Base-by-base conservation (phyloP, 2,797 vertebrate genomes). In the Spheniscus humboldti region DNA sequence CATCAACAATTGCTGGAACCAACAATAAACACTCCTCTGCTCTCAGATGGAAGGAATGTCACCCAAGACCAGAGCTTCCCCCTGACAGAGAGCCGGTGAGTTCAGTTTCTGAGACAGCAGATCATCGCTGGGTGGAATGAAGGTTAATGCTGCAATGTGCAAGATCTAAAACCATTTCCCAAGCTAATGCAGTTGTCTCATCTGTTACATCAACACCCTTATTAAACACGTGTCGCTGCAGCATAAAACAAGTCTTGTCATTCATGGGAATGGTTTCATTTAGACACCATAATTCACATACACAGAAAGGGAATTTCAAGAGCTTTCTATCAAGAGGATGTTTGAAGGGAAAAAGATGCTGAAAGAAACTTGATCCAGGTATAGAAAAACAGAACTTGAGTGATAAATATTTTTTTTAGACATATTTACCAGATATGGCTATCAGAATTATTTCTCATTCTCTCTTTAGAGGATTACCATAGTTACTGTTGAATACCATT, bases 61-160 rank as follows among this genome's bases (percentile, higher is more conserved):
- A 80, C 60, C 66, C 88, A 76, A 39, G 67, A 97, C 9, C 87
- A 48, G 39, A 93, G 53, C 33, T 18, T 90, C 13, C 31, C 37
- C 39, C 27, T 11, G 37, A 3, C 97, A 13, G 97, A 97, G 68
- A 97, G 47, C 80, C 97, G 98, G 98, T 98, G 90, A 94, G 98
- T 98, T 85, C 66, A 8, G 7, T 23, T 56, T 41, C 80, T 77
- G 68, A 53, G 47, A 48, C 37, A 39, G 64, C 76, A 77, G 48
- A 8, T 59, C 24, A 17, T 28, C 1, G 0, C 59, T n/a, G 77
- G 52, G 16, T 66, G 60, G 39, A 64, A 55, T 13, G 35, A 37
- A 41, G 55, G 23, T 86, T 24, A n/a, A 72, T 60, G 24, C 52
- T 15, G 27, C 50, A 59, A 5, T 2, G 9, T 48, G 45, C 37